Percentiles rank a stretch among this genome's conserved stretches.
Evolutionary conservation across 2,888 invertebrate species (phyloP).

Genomic region (Syrphus vitripennis): DNA sequence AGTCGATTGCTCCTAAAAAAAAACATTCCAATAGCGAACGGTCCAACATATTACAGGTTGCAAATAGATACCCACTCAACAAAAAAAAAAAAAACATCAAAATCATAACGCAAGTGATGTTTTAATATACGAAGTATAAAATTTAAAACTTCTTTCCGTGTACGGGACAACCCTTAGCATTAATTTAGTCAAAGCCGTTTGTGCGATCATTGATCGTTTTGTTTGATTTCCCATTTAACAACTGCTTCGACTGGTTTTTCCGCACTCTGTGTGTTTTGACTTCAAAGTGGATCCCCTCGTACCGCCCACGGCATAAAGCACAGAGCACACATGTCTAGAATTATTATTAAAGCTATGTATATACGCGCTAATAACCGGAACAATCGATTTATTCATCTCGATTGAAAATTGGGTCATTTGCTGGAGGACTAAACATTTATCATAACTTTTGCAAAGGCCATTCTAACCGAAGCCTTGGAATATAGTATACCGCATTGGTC

Average conservation of each 20-base stretch:
- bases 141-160: slow-evolving; percentile 44
- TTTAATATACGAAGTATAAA: no score
- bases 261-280: neutral
- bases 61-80: no score
- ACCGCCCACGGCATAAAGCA: neutral
- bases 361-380: slow-evolving; percentile 29
- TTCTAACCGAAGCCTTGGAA: slow-evolving; percentile 20
- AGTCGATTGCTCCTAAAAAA: no score
- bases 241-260: slow-evolving; percentile 9
- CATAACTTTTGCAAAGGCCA: slow-evolving; percentile 3
- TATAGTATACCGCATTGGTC: neutral
- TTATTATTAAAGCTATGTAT: neutral
- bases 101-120: no score
- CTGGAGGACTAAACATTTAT: neutral
- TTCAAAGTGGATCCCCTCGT: slow-evolving; percentile 15
- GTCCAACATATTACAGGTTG: no score
- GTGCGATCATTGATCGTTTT: slow-evolving; percentile 54
- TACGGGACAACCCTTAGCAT: slow-evolving; percentile 15
- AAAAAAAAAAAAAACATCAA: no score
- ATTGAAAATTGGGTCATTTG: slow-evolving; percentile 33
- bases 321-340: neutral
- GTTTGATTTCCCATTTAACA: slow-evolving; percentile 63
- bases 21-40: no score
- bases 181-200: slow-evolving; percentile 29
- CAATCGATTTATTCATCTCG: slow-evolving; percentile 27